Conservation (phyloP, 1,140 invertebrate species). For the Diplogasteroides magnus region DNA sequence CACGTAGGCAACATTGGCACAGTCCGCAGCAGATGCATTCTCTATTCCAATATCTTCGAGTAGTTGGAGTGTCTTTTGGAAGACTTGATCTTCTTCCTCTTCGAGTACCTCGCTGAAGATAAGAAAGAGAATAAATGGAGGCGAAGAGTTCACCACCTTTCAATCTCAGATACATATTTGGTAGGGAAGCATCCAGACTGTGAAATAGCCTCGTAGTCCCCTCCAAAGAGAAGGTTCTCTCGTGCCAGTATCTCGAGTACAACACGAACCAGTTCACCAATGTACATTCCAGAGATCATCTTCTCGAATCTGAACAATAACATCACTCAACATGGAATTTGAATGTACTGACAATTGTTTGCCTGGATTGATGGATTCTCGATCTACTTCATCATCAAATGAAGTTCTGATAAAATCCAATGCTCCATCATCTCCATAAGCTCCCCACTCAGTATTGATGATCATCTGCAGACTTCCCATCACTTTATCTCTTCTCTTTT, state of each 20-base stretch:
- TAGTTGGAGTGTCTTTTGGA: conserved; percentile 75
- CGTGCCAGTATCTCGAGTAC: conserved; percentile 58
- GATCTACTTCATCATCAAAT: conserved; percentile 79
- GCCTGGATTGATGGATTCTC: conserved; percentile 70
- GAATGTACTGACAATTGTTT: conserved; percentile 67
- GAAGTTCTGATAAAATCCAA: conserved; percentile 81
- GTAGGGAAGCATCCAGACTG: conserved; percentile 78
- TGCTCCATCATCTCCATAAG: conserved; percentile 82
- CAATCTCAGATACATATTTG: conserved; percentile 95
- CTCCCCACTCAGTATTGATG: conserved; percentile 91
- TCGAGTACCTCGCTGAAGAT: conserved; percentile 60
- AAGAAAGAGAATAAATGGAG: too few species aligned
- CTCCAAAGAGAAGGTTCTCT: conserved; percentile 57
- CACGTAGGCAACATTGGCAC: conserved; percentile 78
- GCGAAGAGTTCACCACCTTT: too few species aligned
- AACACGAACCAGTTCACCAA: conserved; percentile 61
- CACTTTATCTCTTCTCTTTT: too few species aligned
- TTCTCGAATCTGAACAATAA: conserved; percentile 61
- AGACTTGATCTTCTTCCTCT: conserved; percentile 71
- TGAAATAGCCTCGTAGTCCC: conserved; percentile 65
- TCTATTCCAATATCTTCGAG: conserved; percentile 76
- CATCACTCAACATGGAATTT: too few species aligned
- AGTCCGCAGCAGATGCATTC: conserved; percentile 74
- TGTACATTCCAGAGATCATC: conserved; percentile 63
- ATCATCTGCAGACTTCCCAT: conserved; percentile 76